phyloP scores from a whole-genome alignment of 2,797 vertebrate species.

The Epinephelus coioides region DNA sequence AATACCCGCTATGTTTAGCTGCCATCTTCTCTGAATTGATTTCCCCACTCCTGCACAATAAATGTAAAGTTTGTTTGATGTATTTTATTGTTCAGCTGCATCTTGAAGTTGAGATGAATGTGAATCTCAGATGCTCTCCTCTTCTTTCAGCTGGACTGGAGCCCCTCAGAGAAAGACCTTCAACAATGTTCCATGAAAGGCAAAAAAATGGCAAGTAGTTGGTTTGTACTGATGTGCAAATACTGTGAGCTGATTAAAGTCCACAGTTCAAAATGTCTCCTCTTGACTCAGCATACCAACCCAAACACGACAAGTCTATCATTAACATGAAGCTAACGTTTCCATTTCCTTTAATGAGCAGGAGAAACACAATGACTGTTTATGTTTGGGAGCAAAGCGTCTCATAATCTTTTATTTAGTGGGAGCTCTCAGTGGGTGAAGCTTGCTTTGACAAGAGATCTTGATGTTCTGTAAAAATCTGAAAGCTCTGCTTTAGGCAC shows the following conservation, averaged over 20 bases:
- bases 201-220: conserved; percentile 78
- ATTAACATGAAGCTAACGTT: neutral
- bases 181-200: conserved; percentile 86
- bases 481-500: neutral
- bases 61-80: neutral
- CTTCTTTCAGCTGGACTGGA: conserved; percentile 82
- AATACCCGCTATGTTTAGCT: neutral
- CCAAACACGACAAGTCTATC: too few species aligned
- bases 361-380: neutral
- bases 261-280: neutral
- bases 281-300: neutral
- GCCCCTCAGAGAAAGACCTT: conserved; percentile 80
- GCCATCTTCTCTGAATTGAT: neutral
- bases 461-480: neutral
- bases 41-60: neutral
- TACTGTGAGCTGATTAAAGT: neutral
- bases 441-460: neutral
- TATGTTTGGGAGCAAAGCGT: neutral
- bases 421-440: neutral
- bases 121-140: neutral
- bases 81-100: neutral
- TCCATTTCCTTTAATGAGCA: neutral
- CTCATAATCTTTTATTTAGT: neutral
- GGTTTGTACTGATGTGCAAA: neutral
- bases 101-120: neutral